Base-by-base conservation (phyloP, 1,140 invertebrate genomes). In the Cydia strobilella region DNA sequence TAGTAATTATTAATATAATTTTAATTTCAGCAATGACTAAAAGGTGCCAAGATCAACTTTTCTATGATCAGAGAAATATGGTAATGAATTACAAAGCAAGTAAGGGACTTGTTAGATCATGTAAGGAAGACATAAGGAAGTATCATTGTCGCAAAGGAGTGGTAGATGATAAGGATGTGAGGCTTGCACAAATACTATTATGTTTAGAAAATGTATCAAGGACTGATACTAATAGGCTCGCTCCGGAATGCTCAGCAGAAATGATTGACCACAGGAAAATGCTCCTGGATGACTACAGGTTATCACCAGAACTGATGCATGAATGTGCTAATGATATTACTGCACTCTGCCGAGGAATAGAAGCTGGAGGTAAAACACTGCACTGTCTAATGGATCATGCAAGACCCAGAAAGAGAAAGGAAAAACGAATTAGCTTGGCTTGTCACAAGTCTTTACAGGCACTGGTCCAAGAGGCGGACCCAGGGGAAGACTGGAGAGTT, bases 321-420 rank as follows among this genome's bases (percentile, higher is more conserved):
- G 95, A 95, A 45, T 99, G 99, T 93, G 95, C 96, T 2, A 94
- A 96, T 80, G 98, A 99, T 87, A 98, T 99, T 75, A 93, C 94
- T 35, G 94, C 89, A 23, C 96, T 96, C 85, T 97, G 97, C 86
- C 94, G 94, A 78, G 94, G 94, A 7, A 90, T 97, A 72, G 96
- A 97, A 89, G 88, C 95, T 74, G 96, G 96, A 31, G 98, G 98
- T 0, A 96, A 96, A 85, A 99, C 98, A 0, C 96, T 99, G 78
- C 98, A 99, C 91, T 99, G 99, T 90, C 93, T 99, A 62, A 98
- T 99, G 98, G 96, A 97, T 72, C 96, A 98, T 92, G 96, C 97
- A 3, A 94, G 95, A 79, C 93, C 94, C 31, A 95, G 94, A 75
- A 94, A 93, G 74, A 92, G 94, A 54, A 94, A 94, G 77, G 91